Conservation (phyloP, 2,113 vertebrate genomes). For the Procavia capensis region DNA sequence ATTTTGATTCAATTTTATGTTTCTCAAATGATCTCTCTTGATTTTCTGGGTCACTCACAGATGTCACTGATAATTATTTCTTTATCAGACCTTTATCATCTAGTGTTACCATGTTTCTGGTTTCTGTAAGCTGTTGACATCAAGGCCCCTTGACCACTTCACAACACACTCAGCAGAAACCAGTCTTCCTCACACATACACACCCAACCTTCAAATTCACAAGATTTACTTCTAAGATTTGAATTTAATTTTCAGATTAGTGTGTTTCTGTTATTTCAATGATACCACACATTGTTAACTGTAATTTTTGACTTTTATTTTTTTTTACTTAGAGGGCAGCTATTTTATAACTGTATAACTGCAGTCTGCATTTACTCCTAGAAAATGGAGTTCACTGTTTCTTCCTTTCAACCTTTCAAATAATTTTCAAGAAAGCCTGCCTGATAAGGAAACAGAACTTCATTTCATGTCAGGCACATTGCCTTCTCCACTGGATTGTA, state of each 20-base stretch:
- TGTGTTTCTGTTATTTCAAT: slow-evolving; percentile 24
- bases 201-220: not conserved
- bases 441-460: slow-evolving; percentile 51
- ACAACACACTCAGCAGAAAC: not conserved
- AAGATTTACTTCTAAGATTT: not conserved
- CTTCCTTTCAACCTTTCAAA: slow-evolving; percentile 17
- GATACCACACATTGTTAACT: not conserved
- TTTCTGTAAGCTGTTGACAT: not conserved
- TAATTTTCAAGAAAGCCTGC: slow-evolving; percentile 42
- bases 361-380: not conserved
- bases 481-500: slow-evolving; percentile 35
- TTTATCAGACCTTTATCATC: not conserved
- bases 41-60: slow-evolving; percentile 52
- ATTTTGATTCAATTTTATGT: not conserved
- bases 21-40: slow-evolving; percentile 7
- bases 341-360: slow-evolving; percentile 26
- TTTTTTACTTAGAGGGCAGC: slow-evolving; percentile 22
- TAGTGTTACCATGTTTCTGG: not conserved
- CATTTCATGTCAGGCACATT: slow-evolving; percentile 13
- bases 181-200: not conserved
- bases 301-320: not conserved
- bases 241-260: not conserved
- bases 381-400: slow-evolving; percentile 35
- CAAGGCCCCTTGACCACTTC: not conserved
- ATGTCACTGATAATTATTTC: slow-evolving; percentile 22